These are phyloP conservation scores for Lepidurus arcticus DNA, from an alignment of 1,140 invertebrate genomes.

Conservation along the genomic window DNA sequence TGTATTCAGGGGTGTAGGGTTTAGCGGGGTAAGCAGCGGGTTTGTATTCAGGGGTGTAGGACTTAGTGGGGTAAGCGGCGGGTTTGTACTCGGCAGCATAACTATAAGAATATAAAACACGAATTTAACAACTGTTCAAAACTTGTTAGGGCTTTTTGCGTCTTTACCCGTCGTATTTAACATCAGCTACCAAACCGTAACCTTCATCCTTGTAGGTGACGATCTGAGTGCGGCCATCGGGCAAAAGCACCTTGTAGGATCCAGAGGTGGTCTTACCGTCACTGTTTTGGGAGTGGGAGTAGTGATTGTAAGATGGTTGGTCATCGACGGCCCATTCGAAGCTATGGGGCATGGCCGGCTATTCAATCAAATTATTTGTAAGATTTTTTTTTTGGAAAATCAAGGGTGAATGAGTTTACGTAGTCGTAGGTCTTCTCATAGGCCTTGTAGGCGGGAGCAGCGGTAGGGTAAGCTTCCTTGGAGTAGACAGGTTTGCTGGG, in stretches of 20 bases:
- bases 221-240: conserved; percentile 39
- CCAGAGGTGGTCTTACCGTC: conserved; percentile 35
- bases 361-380: background rate
- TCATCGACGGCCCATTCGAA: conserved; percentile 33
- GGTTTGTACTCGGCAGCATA: conserved; percentile 19
- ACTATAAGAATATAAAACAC: background rate
- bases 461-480: background rate
- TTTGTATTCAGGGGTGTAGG: conserved; percentile 17
- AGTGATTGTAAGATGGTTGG: conserved; percentile 30
- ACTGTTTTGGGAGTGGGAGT: conserved; percentile 12
- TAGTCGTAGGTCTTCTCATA: conserved; percentile 6
- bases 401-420: background rate
- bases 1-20: conserved; percentile 4
- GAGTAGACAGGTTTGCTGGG: background rate
- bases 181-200: conserved; percentile 38
- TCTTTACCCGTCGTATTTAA: conserved; percentile 39
- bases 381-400: background rate
- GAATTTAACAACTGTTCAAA: background rate
- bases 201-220: conserved; percentile 39
- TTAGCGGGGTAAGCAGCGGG: conserved; percentile 15
- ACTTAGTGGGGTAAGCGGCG: conserved; percentile 30
- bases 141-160: background rate
- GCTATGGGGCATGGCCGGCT: conserved; percentile 33
- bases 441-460: conserved; percentile 12
- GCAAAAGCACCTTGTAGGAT: conserved; percentile 38